These are phyloP conservation scores for Camarhynchus parvulus DNA, from an alignment of 2,113 vertebrate genomes.

Conservation along the genomic window DNA sequence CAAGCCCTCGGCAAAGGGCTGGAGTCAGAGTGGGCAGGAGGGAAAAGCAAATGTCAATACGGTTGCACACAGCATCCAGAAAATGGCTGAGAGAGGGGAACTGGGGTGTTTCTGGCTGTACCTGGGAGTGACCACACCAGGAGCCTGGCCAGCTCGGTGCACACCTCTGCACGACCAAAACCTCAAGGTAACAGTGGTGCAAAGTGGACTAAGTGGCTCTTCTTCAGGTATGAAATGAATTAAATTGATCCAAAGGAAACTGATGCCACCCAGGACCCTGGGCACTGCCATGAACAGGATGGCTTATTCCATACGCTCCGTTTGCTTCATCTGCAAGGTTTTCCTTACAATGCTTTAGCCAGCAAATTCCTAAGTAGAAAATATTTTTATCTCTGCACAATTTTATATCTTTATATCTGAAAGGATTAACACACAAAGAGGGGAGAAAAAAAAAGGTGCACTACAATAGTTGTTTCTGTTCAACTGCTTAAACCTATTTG, in stretches of 20 bases:
- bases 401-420: neutral
- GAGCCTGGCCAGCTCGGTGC: accelerated
- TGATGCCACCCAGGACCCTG: neutral
- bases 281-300: neutral
- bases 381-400: neutral
- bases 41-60: neutral
- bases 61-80: neutral
- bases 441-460: neutral
- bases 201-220: accelerated
- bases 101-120: neutral
- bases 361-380: neutral
- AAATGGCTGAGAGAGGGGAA: accelerated
- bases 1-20: neutral
- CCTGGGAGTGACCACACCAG: accelerated
- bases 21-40: neutral
- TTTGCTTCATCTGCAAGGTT: neutral
- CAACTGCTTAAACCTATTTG: neutral
- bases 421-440: neutral
- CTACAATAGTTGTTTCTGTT: neutral
- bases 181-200: accelerated
- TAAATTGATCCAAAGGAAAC: neutral
- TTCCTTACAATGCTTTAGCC: neutral
- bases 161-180: accelerated
- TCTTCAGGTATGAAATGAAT: neutral
- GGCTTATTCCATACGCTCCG: accelerated